phyloP scores from a whole-genome alignment of 2,113 vertebrate species.

The Carlito syrichta region DNA sequence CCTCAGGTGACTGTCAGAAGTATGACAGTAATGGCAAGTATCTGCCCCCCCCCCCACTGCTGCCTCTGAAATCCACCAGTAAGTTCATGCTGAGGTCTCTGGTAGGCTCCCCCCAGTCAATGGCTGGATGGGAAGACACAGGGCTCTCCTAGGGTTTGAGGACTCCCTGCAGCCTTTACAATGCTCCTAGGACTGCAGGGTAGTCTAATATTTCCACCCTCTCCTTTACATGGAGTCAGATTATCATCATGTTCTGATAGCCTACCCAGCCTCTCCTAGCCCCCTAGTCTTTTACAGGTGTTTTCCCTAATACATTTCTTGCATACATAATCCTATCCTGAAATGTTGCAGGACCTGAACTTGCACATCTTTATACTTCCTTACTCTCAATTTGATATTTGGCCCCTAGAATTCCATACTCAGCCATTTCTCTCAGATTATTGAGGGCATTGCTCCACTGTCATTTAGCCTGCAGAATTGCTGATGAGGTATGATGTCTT shows the following conservation, averaged over 20 bases:
- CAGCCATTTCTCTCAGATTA: not conserved
- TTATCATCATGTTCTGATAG: fast-evolving
- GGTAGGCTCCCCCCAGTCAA: too few species aligned
- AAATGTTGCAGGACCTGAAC: not conserved
- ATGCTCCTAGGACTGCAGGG: not conserved
- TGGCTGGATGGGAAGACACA: not conserved
- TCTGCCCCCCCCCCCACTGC: not conserved
- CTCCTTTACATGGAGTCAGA: not conserved
- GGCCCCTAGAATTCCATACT: not conserved
- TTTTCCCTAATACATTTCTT: not conserved
- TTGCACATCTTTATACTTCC: not conserved
- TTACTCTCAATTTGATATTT: not conserved
- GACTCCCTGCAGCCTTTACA: not conserved
- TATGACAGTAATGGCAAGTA: too few species aligned
- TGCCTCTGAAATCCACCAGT: not conserved
- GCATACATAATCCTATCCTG: not conserved
- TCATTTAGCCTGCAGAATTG: not conserved
- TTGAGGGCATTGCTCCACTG: not conserved
- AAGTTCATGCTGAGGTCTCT: not conserved
- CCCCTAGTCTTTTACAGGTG: not conserved
- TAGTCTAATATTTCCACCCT: not conserved
- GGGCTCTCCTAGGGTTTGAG: not conserved
- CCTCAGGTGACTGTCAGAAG: not conserved
- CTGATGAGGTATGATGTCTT: not conserved
- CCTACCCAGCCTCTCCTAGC: not conserved